Conservation (phyloP, 1,140 invertebrate species). For the Helicorthomorpha holstii region DNA sequence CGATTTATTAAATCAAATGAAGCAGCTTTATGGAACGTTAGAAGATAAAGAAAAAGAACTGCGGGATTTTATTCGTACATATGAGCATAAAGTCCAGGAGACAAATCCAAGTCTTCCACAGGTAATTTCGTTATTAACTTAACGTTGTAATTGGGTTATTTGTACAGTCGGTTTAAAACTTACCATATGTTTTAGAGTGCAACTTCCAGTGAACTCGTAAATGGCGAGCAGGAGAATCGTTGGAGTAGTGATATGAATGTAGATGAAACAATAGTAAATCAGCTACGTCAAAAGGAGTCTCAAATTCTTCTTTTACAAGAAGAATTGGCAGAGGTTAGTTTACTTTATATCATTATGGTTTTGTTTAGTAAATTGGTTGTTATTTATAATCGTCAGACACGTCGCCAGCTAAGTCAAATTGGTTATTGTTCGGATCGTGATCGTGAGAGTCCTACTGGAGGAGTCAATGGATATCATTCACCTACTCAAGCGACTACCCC, state of each 20-base stretch:
- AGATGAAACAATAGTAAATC: slow-evolving; percentile 69
- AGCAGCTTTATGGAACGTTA: slow-evolving; percentile 77
- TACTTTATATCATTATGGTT: slow-evolving; percentile 1
- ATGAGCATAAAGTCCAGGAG: slow-evolving; percentile 68
- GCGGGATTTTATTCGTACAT: slow-evolving; percentile 82
- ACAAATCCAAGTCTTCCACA: slow-evolving; percentile 47
- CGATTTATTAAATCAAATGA: slow-evolving; percentile 85
- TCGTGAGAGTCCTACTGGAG: slow-evolving; percentile 8
- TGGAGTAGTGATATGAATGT: too few species aligned
- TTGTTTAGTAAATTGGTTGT: not conserved
- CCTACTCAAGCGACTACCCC: slow-evolving; percentile 19
- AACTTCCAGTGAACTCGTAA: too few species aligned
- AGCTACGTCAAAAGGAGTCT: slow-evolving; percentile 64
- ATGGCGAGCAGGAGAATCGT: slow-evolving; percentile 76
- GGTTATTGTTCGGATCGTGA: slow-evolving; percentile 47
- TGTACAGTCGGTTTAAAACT: too few species aligned
- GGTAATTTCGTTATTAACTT: slow-evolving; percentile 17
- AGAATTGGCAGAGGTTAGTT: slow-evolving; percentile 45
- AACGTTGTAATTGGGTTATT: too few species aligned
- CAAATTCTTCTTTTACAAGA: slow-evolving; percentile 65
- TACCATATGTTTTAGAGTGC: too few species aligned
- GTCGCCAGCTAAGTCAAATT: slow-evolving; percentile 45
- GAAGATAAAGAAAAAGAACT: slow-evolving; percentile 88
- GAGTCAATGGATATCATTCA: slow-evolving; percentile 14
- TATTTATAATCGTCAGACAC: slow-evolving; percentile 30